Evolutionary conservation across 2,797 vertebrate species (phyloP).

Genomic region (Lophotriccus pileatus): DNA sequence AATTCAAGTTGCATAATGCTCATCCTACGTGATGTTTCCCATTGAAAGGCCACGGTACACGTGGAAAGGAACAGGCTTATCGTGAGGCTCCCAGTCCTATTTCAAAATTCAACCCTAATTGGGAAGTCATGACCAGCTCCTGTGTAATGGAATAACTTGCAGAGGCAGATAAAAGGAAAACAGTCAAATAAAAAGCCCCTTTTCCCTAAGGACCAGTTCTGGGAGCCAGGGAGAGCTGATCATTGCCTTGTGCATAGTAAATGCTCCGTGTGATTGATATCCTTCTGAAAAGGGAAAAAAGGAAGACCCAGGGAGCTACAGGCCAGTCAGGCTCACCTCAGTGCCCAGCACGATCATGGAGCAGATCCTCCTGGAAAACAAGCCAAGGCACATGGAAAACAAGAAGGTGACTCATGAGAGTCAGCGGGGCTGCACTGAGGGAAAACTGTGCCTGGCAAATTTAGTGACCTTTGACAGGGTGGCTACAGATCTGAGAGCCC

Average conservation of each 20-base stretch:
- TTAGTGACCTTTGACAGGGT: not conserved
- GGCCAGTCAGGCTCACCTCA: not conserved
- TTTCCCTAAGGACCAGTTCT: not conserved
- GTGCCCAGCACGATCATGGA: not conserved
- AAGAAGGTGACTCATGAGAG: not conserved
- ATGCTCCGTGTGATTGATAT: not conserved
- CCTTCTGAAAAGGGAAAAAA: not conserved
- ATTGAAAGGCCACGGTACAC: not conserved
- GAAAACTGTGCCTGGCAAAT: not conserved
- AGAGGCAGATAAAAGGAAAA: slow-evolving; percentile 11
- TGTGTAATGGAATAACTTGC: not conserved
- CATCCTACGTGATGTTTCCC: not conserved
- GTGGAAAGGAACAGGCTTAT: not conserved
- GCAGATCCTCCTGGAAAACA: not conserved
- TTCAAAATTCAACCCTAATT: not conserved
- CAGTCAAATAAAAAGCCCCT: not conserved
- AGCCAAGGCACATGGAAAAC: not conserved
- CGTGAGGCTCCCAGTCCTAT: not conserved
- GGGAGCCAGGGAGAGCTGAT: not conserved
- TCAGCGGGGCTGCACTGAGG: not conserved
- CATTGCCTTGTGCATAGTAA: not conserved
- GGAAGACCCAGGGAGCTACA: not conserved
- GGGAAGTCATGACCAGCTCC: slow-evolving; percentile 3
- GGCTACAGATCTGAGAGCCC: not conserved
- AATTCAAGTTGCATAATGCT: not conserved